Conservation (phyloP, 2,797 vertebrate species). For the Eulemur rubriventer region DNA sequence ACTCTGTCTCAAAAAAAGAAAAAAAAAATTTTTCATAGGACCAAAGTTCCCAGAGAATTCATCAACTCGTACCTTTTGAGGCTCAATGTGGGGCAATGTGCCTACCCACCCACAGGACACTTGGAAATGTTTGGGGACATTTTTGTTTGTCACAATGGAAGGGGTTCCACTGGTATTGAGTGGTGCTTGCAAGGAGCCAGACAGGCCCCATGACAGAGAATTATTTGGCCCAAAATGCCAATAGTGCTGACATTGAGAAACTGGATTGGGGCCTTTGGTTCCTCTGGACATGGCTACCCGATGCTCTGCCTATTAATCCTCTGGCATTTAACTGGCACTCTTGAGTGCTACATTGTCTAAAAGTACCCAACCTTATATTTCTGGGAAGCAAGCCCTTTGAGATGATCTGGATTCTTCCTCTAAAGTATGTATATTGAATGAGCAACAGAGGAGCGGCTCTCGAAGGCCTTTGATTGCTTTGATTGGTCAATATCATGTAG, state of each 20-base stretch:
- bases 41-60: not conserved
- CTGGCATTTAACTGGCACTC: not conserved
- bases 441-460: fast-evolving
- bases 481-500: fast-evolving
- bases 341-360: fast-evolving
- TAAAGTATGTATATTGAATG: not conserved
- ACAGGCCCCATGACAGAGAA: fast-evolving
- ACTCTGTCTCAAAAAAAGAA: too few relatives aligned
- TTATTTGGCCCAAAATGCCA: fast-evolving
- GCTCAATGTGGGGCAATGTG: fast-evolving
- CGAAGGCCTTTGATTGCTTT: fast-evolving
- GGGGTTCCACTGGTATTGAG: fast-evolving
- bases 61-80: not conserved
- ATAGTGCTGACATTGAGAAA: fast-evolving
- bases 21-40: too few relatives aligned
- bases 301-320: fast-evolving
- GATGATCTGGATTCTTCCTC: not conserved
- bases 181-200: fast-evolving
- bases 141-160: not conserved
- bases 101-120: fast-evolving
- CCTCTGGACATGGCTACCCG: fast-evolving
- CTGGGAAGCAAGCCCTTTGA: not conserved
- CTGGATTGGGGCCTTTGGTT: fast-evolving
- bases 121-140: not conserved
- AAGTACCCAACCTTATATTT: not conserved